Evolutionary conservation across 2,888 invertebrate genomes (phyloP).

Genomic region (Sarcophaga carnaria): DNA sequence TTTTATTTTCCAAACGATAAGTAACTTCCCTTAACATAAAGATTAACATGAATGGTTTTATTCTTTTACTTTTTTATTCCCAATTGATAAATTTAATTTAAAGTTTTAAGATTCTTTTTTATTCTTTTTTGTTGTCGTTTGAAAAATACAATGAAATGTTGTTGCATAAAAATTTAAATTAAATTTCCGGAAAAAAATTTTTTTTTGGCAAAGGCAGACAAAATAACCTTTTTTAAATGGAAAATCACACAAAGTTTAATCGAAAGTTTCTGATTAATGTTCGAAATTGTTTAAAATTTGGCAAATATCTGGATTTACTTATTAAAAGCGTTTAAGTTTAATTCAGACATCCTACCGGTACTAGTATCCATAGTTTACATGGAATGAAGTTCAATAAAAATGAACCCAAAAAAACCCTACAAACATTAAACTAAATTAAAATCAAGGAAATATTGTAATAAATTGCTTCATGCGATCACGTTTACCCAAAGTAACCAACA

Average conservation of each 20-base stretch:
- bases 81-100: constrained; percentile 63
- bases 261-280: background rate
- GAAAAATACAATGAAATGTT: constrained; percentile 32
- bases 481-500: no score
- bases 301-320: no score
- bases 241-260: constrained; percentile 32
- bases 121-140: background rate
- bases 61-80: constrained; percentile 34
- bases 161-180: constrained; percentile 46
- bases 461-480: no score
- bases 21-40: constrained; percentile 37
- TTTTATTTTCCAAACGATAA: constrained; percentile 1
- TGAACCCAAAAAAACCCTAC: no score
- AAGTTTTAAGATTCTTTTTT: constrained; percentile 45
- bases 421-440: no score
- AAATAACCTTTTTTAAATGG: background rate
- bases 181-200: constrained; percentile 19
- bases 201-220: constrained; percentile 20
- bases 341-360: no score
- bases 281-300: background rate
- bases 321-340: no score
- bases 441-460: no score
- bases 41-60: constrained; percentile 41
- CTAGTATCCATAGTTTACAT: no score
- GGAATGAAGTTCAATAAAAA: no score